A percentile compares a stretch with the other conserved stretches of the same genome.
These are phyloP conservation scores for Drosophila mimetica DNA, from an alignment of 2,888 invertebrate genomes.

Conservation along the genomic window DNA sequence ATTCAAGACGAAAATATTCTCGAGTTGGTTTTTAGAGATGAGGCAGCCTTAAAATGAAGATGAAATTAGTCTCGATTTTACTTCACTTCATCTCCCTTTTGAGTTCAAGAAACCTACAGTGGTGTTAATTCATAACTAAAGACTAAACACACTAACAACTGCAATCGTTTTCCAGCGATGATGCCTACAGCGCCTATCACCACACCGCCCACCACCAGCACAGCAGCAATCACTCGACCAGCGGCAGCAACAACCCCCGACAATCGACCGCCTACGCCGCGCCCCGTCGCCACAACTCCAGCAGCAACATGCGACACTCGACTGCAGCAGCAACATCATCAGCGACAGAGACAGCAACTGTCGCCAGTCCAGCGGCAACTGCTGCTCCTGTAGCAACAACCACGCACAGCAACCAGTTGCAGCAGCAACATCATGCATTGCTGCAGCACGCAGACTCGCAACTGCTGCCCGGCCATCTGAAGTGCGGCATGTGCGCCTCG, in stretches of 20 bases:
- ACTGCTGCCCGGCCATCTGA: constrained; percentile 85
- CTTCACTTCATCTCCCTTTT: no score
- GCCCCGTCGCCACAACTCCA: constrained; percentile 63
- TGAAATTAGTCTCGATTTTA: no score
- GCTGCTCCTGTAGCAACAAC: constrained; percentile 39
- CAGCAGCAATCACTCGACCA: constrained; percentile 45
- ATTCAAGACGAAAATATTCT: no score
- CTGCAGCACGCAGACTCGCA: constrained; percentile 76
- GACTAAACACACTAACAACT: background rate
- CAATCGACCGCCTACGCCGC: constrained; percentile 49
- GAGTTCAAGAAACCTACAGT: background rate
- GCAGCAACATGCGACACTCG: constrained; percentile 56
- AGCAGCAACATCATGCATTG: constrained; percentile 66
- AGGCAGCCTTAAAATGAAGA: no score
- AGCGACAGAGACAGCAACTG: constrained; percentile 16
- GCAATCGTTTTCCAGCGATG: constrained; percentile 46
- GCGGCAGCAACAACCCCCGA: constrained; percentile 40
- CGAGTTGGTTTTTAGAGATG: no score
- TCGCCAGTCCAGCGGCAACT: constrained; percentile 16
- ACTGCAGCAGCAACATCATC: constrained; percentile 23
- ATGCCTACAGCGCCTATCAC: constrained; percentile 66
- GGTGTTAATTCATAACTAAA: no score
- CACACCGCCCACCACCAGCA: constrained; percentile 56
- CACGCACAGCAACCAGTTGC: constrained; percentile 65
- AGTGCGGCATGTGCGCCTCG: constrained; percentile 90